These are phyloP conservation scores for Nemotelus pantherinus DNA, from an alignment of 2,888 invertebrate genomes.

Conservation along the genomic window DNA sequence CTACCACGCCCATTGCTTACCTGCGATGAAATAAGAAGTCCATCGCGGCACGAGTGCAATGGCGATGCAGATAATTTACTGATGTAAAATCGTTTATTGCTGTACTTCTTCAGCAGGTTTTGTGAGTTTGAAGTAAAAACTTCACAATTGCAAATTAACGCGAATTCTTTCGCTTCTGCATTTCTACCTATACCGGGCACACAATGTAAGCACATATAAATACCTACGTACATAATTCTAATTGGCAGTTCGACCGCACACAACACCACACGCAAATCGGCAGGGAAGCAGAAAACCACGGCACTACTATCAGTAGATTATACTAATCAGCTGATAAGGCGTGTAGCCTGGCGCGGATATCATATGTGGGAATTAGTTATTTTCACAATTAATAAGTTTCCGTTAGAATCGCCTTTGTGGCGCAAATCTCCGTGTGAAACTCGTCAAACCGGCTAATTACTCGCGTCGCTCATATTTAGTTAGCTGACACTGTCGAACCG, in stretches of 20 bases:
- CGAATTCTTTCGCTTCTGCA: not conserved
- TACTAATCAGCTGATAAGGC: constrained; percentile 10
- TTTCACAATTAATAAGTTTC: constrained; percentile 17
- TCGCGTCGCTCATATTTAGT: not conserved
- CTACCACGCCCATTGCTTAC: constrained; percentile 22
- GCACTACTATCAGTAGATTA: not conserved
- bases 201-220: not conserved
- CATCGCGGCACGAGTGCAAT: not conserved
- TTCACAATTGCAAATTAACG: not conserved
- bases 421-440: constrained; percentile 27
- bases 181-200: not conserved
- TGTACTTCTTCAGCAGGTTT: too few species aligned
- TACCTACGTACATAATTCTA: not conserved
- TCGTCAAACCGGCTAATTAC: constrained; percentile 16
- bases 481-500: not conserved
- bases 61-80: not conserved
- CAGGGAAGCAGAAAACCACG: too few species aligned
- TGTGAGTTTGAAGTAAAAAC: too few species aligned
- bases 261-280: not conserved
- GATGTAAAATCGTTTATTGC: too few species aligned
- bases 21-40: not conserved
- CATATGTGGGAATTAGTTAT: constrained; percentile 17
- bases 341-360: not conserved
- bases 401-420: constrained; percentile 22
- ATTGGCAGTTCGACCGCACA: constrained; percentile 5